Conservation (phyloP, 2,888 invertebrate species). For the Nomada hirtipes region DNA sequence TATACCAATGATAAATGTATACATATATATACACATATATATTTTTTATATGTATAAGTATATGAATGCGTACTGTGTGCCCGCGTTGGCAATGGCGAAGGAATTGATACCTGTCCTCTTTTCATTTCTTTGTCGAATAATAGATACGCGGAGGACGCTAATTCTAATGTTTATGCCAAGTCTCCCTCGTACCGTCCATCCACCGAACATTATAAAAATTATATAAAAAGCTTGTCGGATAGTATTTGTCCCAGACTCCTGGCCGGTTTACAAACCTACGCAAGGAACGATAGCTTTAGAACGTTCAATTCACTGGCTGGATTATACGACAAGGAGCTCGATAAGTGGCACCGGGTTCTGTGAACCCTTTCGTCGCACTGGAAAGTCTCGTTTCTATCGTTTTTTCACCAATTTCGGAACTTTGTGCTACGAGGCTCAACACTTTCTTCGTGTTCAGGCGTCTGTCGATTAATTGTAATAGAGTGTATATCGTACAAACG, state of each 20-base stretch:
- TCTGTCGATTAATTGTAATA: background rate
- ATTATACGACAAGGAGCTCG: conserved; percentile 42
- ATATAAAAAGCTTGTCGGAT: conserved; percentile 52
- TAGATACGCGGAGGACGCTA: conserved; percentile 36
- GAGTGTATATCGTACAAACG: background rate
- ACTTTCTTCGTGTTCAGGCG: background rate
- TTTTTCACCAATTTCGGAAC: background rate
- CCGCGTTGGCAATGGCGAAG: conserved; percentile 46
- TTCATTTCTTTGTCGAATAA: conserved; percentile 1
- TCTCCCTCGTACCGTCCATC: conserved; percentile 48
- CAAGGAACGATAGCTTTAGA: conserved; percentile 44
- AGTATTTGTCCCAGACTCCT: conserved; percentile 13
- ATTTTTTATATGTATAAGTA: conserved; percentile 39
- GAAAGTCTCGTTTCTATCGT: background rate
- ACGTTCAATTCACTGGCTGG: conserved; percentile 53
- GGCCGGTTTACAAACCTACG: conserved; percentile 18
- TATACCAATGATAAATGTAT: conserved; percentile 60
- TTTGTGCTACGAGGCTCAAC: background rate
- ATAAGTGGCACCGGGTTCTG: conserved; percentile 3
- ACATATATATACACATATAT: conserved; percentile 28
- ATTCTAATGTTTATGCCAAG: conserved; percentile 26
- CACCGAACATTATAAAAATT: conserved; percentile 54
- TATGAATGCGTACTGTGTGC: conserved; percentile 43
- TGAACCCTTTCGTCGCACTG: background rate
- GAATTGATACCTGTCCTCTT: conserved; percentile 36